Evolutionary conservation across 2,888 invertebrate genomes (phyloP).

Genomic region (Drosophila infuscata): DNA sequence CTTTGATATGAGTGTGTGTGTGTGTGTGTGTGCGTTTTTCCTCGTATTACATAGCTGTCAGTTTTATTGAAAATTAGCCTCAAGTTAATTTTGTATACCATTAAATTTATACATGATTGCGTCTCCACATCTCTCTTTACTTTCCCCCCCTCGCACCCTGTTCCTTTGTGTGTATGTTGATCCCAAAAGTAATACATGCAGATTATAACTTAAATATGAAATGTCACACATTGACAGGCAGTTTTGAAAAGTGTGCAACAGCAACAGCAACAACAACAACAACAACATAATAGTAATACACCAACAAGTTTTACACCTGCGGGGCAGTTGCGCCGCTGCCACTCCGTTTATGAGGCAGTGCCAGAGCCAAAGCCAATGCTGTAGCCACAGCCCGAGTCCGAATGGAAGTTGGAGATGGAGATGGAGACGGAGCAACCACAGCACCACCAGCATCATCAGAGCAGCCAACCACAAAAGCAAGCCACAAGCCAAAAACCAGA

Average conservation of each 20-base stretch:
- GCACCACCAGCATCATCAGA: conserved; percentile 31
- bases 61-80: conserved; percentile 81
- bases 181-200: conserved; percentile 76
- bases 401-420: conserved; percentile 44
- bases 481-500: conserved; percentile 38
- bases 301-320: conserved; percentile 70
- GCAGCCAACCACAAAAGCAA: conserved; percentile 51
- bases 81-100: conserved; percentile 78
- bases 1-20: conserved; percentile 19
- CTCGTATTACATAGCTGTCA: conserved; percentile 72
- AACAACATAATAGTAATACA: conserved; percentile 46
- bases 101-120: conserved; percentile 68
- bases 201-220: conserved; percentile 82
- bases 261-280: conserved; percentile 46
- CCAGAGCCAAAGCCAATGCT: conserved; percentile 29
- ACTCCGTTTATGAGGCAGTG: conserved; percentile 71
- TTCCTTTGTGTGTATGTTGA: conserved; percentile 8
- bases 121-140: conserved; percentile 18
- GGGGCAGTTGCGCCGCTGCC: conserved; percentile 63
- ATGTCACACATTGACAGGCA: conserved; percentile 82
- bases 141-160: background rate
- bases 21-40: conserved; percentile 37
- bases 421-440: conserved; percentile 18
- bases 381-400: conserved; percentile 18
- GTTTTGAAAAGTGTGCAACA: conserved; percentile 79